These are phyloP conservation scores for Apodemia hepburni DNA, from an alignment of 2,888 invertebrate genomes.

Conservation along the genomic window DNA sequence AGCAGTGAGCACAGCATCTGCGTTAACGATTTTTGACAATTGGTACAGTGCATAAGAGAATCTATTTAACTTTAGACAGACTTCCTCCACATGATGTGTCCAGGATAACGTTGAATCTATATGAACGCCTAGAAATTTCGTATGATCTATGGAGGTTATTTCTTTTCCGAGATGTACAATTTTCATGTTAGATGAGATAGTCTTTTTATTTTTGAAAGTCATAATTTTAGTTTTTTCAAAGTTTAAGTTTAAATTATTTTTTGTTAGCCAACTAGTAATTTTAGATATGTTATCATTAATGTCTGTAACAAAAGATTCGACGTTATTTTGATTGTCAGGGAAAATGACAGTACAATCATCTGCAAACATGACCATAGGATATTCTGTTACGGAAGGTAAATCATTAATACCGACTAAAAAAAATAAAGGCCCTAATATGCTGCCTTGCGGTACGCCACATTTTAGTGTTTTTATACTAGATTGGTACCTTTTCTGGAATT, in stretches of 20 bases:
- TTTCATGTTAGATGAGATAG: no score
- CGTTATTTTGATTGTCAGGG: not conserved
- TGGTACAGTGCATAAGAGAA: no score
- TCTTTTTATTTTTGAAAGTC: not conserved
- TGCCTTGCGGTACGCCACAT: no score
- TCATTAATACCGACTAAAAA: not conserved
- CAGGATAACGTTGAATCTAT: not conserved
- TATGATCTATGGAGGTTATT: no score
- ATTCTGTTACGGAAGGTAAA: not conserved
- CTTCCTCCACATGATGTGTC: not conserved
- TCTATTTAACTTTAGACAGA: not conserved
- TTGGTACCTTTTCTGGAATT: no score
- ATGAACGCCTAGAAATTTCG: no score
- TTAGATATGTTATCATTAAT: not conserved
- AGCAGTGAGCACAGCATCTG: no score
- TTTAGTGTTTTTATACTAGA: no score
- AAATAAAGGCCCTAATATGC: no score
- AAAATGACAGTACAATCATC: conserved; percentile 2
- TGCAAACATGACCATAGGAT: not conserved
- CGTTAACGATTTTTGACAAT: no score
- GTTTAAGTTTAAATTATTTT: not conserved
- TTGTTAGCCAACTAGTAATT: not conserved
- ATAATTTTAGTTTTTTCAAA: not conserved
- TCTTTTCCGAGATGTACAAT: no score
- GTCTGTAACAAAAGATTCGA: no score